Base-by-base conservation (phyloP, 2,888 invertebrate genomes). In the Ganaspis brasiliensis region DNA sequence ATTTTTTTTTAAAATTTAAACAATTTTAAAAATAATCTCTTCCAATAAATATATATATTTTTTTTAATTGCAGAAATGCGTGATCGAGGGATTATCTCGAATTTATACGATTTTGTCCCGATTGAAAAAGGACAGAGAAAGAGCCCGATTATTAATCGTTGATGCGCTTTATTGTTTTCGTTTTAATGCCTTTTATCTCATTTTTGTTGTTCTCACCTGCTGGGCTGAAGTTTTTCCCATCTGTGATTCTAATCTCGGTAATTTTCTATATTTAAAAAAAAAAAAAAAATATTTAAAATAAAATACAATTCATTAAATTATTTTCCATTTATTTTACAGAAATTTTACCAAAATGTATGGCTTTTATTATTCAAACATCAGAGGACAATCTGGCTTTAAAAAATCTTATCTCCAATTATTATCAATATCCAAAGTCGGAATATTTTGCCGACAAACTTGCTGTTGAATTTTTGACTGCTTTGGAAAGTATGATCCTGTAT, bases 181-280 rank as follows among this genome's bases (percentile, higher is more conserved):
- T 31, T 82, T 91, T 61, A 85, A 90, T 55, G 90, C 92, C 14
- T 77, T 91, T 9, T 86, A 90, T 19, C 82, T 92, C 75, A 85
- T 93, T 49, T 91, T 91, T 79, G 87, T 85, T 5, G 90, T 91
- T 49, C 82, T 93, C 12, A 91, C 89, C 21, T 90, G 90, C 52
- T 93, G 93, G 93, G 89, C 91, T 16, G 92, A 93, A 86, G 88
- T 92, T 26, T 82, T 93, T 24, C 93, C 93, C 9, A 86, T 86
- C 75, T 87, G 86, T 70, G 82, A 83, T n/a, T 67, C 80, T 26
- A 81, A 79, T 37, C 81, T 81, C 26, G 87, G 90, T 86, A 84
- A 86, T 67, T 75, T 80, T 56, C 31, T 74, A 67, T 70, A 74
- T 24, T 56, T 12, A 14, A 24, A 56, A 2, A 5, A 12, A 14